Base-by-base conservation (phyloP, 2,113 vertebrate species). In the Ascaphus truei region DNA sequence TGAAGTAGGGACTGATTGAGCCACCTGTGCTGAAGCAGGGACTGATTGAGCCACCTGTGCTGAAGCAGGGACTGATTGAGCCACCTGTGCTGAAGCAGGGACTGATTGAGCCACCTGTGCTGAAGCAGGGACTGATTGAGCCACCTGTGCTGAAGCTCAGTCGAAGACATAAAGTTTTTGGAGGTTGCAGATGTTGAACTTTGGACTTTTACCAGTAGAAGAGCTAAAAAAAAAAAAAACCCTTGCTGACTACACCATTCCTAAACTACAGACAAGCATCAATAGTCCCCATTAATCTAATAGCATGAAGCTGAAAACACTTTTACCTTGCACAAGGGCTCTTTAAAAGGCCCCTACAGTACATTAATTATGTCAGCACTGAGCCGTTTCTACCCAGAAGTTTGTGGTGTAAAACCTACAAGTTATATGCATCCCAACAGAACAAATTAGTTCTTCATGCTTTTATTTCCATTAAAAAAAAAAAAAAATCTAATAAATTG, bases 371-470 rank as follows among this genome's bases (percentile, higher is more conserved):
- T 13, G 2, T 71, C 63, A 57, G 61, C 3, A 12, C 43, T 5
- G 59, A 20, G 5, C 0, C 22, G 55, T 67, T 16, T 7, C 47
- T 59, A 50, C 1, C 5, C 11, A 41, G 53, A 67, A 30, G 15
- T 47, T 6, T 64, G 53, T 1, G 16, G 43, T 47, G 3, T 60
- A 68, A 5, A 48, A 2, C 16, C 43, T 3, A 52, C 25, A 33
- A 37, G 25, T 56, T 51, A 4, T 5, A 50, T 2, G 0, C 51
- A 23, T 64, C 71, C 71, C 66, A 50, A 48, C 56, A 92, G 84
- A 86, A 89, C 86, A 85, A 88, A 90, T 91, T 89, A 88, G 80
- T 76, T 81, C 67, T 83, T 71, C 69, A 68, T 50, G 67, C 73
- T 85, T 86, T 72, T 39, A 11, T 36, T 27, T 15, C 71, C 41